phyloP scores from a whole-genome alignment of 2,113 vertebrate genomes.

The Solenodon paradoxus region DNA sequence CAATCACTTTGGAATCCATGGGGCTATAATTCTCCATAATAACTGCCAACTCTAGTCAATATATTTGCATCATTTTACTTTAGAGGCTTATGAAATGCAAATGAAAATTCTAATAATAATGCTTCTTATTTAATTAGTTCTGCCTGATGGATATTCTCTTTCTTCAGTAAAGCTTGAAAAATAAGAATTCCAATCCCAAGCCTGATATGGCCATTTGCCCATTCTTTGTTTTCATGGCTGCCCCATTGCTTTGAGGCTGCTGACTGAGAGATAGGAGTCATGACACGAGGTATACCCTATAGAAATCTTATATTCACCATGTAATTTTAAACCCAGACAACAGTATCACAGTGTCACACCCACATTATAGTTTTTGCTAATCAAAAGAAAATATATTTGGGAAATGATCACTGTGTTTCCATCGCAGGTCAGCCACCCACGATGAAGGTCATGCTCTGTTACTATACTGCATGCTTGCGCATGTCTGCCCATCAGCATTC shows the following conservation, averaged over 20 bases:
- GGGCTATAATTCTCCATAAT: conserved; percentile 66
- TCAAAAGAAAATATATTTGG: conserved; percentile 54
- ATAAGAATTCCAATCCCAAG: not conserved
- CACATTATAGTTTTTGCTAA: conserved; percentile 64
- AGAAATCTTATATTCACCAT: conserved; percentile 36
- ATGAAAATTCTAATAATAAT: conserved; percentile 33
- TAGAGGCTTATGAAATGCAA: conserved; percentile 68
- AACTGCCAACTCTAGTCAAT: conserved; percentile 60
- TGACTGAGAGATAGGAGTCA: conserved; percentile 22
- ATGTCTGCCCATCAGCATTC: not conserved
- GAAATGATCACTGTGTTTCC: conserved; percentile 34
- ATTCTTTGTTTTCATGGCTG: conserved; percentile 51
- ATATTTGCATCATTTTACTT: conserved; percentile 57
- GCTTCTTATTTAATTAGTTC: conserved; percentile 71
- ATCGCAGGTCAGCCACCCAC: not conserved
- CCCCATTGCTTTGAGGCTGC: conserved; percentile 20
- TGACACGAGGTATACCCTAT: not conserved
- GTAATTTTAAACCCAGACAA: conserved; percentile 27
- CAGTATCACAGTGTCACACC: conserved; percentile 47
- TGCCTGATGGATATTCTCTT: conserved; percentile 34
- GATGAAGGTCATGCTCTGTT: not conserved
- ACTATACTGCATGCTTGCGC: not conserved
- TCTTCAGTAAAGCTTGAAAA: conserved; percentile 16
- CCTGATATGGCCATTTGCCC: not conserved
- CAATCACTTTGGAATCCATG: conserved; percentile 52